Conservation (phyloP, 1,140 invertebrate species). For the Calycopis cecrops region DNA sequence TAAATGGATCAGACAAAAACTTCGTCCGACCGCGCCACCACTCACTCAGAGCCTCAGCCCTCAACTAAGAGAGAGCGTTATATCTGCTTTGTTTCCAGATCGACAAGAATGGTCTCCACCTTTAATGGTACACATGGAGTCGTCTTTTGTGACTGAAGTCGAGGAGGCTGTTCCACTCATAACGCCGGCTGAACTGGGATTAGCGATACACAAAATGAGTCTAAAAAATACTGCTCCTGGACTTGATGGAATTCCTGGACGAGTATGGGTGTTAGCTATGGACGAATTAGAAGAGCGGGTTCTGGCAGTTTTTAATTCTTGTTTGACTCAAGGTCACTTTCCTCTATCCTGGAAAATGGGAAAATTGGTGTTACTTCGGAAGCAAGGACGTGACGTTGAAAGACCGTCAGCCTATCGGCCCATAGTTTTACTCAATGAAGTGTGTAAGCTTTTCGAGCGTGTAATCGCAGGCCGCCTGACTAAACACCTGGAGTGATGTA, state of each 20-base stretch:
- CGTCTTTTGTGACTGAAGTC: too few species aligned
- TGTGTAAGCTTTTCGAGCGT: background rate
- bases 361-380: background rate
- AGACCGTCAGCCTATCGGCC: background rate
- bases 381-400: background rate
- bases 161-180: too few species aligned
- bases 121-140: too few species aligned
- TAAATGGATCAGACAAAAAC: background rate
- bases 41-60: background rate
- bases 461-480: background rate
- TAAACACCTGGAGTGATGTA: slow-evolving; percentile 11
- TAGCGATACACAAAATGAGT: background rate
- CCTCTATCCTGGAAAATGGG: background rate
- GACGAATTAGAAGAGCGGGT: background rate
- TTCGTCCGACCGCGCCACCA: background rate
- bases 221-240: background rate
- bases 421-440: background rate
- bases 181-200: background rate
- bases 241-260: background rate
- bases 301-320: background rate
- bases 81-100: too few species aligned
- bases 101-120: too few species aligned
- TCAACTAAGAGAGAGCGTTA: too few species aligned
- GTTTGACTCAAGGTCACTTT: background rate
- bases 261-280: background rate